Evolutionary conservation across 2,888 invertebrate species (phyloP).

Genomic region (Drosophila leonis): DNA sequence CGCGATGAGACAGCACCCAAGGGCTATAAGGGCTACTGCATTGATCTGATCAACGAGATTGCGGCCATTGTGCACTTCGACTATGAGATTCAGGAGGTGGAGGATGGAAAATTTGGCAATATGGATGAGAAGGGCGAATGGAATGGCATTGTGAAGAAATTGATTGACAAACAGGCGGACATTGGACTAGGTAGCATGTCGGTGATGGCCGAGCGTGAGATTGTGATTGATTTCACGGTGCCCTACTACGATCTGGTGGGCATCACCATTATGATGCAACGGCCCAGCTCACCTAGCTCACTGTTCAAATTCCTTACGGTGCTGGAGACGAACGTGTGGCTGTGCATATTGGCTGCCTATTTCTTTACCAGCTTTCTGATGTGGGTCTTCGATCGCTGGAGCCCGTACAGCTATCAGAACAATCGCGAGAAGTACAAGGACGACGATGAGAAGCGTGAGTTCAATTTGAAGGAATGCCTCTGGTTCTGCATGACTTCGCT

Average conservation of each 20-base stretch:
- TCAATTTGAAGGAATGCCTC: slow-evolving; percentile 97
- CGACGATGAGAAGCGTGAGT: slow-evolving; percentile 97
- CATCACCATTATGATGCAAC: slow-evolving; percentile 97
- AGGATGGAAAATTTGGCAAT: slow-evolving; percentile 94
- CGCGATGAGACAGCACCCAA: slow-evolving; percentile 89
- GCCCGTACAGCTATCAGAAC: slow-evolving; percentile 98
- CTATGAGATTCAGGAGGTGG: slow-evolving; percentile 93
- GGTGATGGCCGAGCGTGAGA: slow-evolving; percentile 98
- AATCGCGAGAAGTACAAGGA: slow-evolving; percentile 96
- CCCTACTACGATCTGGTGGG: slow-evolving; percentile 99
- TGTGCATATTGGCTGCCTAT: slow-evolving; percentile 97
- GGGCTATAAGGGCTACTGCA: slow-evolving; percentile 95
- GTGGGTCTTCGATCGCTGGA: slow-evolving; percentile 98
- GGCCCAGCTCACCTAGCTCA: slow-evolving; percentile 95
- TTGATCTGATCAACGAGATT: slow-evolving; percentile 96
- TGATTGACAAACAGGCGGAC: slow-evolving; percentile 95
- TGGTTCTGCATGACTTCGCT: slow-evolving; percentile 99
- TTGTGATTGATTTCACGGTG: slow-evolving; percentile 98
- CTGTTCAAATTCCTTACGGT: slow-evolving; percentile 98
- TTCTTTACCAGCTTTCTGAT: slow-evolving; percentile 97
- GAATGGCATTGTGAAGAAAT: slow-evolving; percentile 93
- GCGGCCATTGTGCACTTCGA: slow-evolving; percentile 94
- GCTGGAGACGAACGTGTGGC: slow-evolving; percentile 98
- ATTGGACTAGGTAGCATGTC: slow-evolving; percentile 97
- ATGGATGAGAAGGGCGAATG: slow-evolving; percentile 95